Conservation (phyloP, 2,113 vertebrate genomes). For the Anoura caudifer region DNA sequence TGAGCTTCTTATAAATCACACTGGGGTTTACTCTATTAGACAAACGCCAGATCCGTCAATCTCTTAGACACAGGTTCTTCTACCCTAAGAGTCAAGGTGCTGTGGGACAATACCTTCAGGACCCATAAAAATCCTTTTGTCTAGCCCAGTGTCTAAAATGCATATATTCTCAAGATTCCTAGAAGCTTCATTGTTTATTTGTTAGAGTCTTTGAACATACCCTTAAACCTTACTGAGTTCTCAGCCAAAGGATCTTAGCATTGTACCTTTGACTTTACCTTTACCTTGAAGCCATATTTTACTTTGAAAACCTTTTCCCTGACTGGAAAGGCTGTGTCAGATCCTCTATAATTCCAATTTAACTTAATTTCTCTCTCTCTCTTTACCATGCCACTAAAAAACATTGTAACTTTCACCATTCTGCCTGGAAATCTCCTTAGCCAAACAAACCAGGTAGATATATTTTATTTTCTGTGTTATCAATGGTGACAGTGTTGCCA, state of each 20-base stretch:
- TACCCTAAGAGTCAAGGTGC: not conserved
- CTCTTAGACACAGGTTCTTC: not conserved
- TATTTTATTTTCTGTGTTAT: not conserved
- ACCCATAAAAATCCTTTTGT: not conserved
- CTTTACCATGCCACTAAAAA: not conserved
- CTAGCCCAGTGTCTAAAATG: not conserved
- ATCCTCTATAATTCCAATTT: not conserved
- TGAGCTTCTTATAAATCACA: not conserved
- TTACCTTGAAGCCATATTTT: not conserved
- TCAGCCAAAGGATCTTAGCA: not conserved
- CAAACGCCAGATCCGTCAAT: not conserved
- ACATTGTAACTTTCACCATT: not conserved
- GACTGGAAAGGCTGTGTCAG: not conserved
- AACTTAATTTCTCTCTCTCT: not conserved
- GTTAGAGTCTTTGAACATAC: not conserved
- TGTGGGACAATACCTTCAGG: not conserved
- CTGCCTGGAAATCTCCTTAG: not conserved
- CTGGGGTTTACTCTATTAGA: not conserved
- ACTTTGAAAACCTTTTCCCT: not conserved
- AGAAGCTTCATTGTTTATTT: not conserved
- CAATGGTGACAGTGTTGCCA: not conserved
- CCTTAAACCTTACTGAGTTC: not conserved
- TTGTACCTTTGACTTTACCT: not conserved
- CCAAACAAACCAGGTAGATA: not conserved
- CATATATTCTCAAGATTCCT: not conserved